phyloP scores from a whole-genome alignment of 2,797 vertebrate species.

The Sebastes elongatus region DNA sequence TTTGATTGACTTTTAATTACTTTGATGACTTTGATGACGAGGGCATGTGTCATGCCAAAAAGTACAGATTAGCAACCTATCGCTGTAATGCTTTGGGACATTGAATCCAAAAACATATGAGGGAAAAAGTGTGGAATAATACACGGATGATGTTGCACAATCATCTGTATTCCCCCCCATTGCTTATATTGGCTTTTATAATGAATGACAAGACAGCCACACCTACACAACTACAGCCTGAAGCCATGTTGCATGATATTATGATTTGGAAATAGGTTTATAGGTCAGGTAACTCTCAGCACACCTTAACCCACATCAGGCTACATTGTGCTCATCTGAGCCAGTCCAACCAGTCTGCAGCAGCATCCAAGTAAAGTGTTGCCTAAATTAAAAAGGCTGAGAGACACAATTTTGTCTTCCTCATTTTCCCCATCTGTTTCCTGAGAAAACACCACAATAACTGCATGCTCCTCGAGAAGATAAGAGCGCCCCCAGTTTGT shows the following conservation, averaged over 20 bases:
- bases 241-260: neutral
- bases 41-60: neutral
- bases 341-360: slow-evolving; percentile 63
- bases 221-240: slow-evolving; percentile 42
- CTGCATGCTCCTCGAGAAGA: neutral
- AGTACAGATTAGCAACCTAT: neutral
- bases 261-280: slow-evolving; percentile 11
- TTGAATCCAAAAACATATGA: neutral
- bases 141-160: slow-evolving; percentile 10
- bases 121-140: neutral
- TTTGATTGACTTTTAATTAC: neutral
- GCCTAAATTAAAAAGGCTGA: slow-evolving; percentile 20
- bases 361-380: neutral
- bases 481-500: neutral
- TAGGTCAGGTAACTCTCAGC: slow-evolving; percentile 9
- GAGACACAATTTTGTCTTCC: slow-evolving; percentile 24
- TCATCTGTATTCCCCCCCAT: neutral
- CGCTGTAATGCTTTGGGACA: neutral
- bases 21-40: neutral
- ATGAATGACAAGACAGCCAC: neutral
- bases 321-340: neutral
- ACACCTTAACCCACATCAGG: slow-evolving; percentile 5
- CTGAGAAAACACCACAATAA: slow-evolving; percentile 13
- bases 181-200: neutral
- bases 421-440: slow-evolving; percentile 48